Conservation (phyloP, 2,888 invertebrate genomes). For the Calameuta idolon region DNA sequence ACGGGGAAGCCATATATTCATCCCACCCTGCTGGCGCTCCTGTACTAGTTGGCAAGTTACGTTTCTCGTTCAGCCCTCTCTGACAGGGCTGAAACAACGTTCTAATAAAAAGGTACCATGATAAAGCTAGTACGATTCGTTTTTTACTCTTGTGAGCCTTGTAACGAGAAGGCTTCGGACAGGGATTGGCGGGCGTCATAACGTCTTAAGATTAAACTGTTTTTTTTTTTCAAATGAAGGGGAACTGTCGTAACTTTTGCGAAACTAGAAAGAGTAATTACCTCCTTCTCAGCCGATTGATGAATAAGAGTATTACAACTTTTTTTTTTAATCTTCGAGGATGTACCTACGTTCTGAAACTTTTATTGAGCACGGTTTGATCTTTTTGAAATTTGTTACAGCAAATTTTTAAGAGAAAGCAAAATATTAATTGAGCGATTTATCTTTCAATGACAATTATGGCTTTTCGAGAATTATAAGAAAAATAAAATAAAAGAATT, state of each 20-base stretch:
- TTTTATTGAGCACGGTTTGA: too few species aligned
- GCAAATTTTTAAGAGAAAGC: background rate
- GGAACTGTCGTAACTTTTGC: background rate
- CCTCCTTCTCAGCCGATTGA: background rate
- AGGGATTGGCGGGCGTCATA: background rate
- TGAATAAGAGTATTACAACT: background rate
- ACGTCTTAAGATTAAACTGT: background rate
- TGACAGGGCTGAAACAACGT: background rate
- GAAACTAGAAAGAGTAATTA: background rate
- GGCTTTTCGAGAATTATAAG: background rate
- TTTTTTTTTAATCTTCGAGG: background rate
- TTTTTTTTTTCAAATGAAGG: background rate
- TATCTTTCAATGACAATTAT: background rate
- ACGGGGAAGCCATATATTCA: conserved; percentile 59
- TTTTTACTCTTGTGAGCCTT: background rate
- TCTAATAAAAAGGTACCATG: background rate
- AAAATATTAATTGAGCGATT: background rate
- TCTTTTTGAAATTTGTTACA: background rate
- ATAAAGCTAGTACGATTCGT: background rate
- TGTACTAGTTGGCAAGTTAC: background rate
- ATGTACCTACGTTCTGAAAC: too few species aligned
- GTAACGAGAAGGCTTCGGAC: background rate
- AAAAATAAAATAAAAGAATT: background rate
- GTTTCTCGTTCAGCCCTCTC: background rate
- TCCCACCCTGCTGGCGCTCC: conserved; percentile 34